A percentile compares a stretch with the other conserved stretches of the same genome.
Evolutionary conservation across 2,888 invertebrate genomes (phyloP).

Genomic region (Anarsia innoxiella): DNA sequence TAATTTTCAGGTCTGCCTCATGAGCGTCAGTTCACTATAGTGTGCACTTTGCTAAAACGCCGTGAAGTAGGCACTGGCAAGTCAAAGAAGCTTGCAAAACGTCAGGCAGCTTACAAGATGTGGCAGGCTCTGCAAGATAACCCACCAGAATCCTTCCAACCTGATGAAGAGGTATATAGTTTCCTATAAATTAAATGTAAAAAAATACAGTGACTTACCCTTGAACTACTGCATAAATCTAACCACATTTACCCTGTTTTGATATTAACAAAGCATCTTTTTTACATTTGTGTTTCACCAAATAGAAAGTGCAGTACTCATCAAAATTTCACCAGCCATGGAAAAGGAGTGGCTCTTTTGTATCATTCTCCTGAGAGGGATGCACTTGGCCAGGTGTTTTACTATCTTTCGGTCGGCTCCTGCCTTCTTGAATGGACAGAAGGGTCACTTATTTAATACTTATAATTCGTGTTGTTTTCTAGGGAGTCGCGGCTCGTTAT

Average conservation of each 20-base stretch:
- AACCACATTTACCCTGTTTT: too few relatives aligned
- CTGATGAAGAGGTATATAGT: slow-evolving; percentile 78
- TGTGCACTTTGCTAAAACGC: slow-evolving; percentile 90
- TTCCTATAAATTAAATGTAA: too few relatives aligned
- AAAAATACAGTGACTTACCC: too few relatives aligned
- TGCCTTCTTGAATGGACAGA: slow-evolving; percentile 33
- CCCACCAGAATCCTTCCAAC: slow-evolving; percentile 81
- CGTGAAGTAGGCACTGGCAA: slow-evolving; percentile 92
- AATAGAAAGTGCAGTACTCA: too few relatives aligned
- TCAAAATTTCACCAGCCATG: slow-evolving; percentile 17
- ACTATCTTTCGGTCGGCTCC: slow-evolving; percentile 74
- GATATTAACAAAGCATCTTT: too few relatives aligned
- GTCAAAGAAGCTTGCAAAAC: slow-evolving; percentile 96
- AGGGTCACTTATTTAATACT: slow-evolving; percentile 24
- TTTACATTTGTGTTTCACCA: too few relatives aligned
- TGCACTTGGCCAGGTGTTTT: slow-evolving; percentile 71
- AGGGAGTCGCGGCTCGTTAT: slow-evolving; percentile 83
- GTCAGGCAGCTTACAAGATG: slow-evolving; percentile 97
- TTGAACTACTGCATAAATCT: too few relatives aligned
- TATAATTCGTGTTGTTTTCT: slow-evolving; percentile 48
- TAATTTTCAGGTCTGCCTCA: slow-evolving; percentile 83
- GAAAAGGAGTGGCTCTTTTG: slow-evolving; percentile 32
- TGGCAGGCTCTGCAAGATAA: slow-evolving; percentile 88
- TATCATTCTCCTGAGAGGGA: slow-evolving; percentile 34
- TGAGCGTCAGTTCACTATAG: slow-evolving; percentile 94